phyloP scores from a whole-genome alignment of 2,113 vertebrate genomes.

The Camelus bactrianus region DNA sequence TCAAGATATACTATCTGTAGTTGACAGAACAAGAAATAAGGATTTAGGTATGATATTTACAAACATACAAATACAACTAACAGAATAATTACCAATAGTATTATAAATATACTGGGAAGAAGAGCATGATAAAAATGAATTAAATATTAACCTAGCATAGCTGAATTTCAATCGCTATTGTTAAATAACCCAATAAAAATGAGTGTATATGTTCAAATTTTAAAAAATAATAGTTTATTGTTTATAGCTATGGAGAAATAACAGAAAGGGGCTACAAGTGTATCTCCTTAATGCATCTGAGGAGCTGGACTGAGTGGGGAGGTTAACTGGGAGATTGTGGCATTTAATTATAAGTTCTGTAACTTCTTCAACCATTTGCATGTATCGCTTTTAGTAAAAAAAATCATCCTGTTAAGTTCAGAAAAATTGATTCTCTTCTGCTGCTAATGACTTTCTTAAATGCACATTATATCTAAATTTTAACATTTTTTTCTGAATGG shows the following conservation, averaged over 20 bases:
- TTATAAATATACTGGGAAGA: background rate
- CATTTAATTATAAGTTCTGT: background rate
- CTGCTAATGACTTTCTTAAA: background rate
- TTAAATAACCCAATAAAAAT: constrained; percentile 10
- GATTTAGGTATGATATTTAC: background rate
- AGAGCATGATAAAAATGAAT: background rate
- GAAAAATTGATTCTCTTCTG: background rate
- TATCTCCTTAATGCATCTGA: background rate
- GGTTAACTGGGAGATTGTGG: background rate
- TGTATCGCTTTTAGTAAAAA: constrained; percentile 15
- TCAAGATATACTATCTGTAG: background rate
- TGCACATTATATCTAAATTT: constrained; percentile 27
- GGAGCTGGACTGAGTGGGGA: background rate
- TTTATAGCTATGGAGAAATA: background rate
- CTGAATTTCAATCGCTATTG: background rate
- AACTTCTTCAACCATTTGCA: background rate
- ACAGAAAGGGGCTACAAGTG: background rate
- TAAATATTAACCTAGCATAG: background rate
- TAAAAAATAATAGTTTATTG: background rate
- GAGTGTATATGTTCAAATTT: background rate
- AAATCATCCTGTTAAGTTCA: background rate
- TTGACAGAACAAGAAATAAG: background rate
- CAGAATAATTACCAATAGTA: background rate
- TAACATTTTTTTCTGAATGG: background rate
- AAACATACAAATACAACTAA: background rate